Evolutionary conservation across 2,797 vertebrate species (phyloP), one percentile per base, ranked within the genome.

Genomic region (Halcyon leucocephala): DNA sequence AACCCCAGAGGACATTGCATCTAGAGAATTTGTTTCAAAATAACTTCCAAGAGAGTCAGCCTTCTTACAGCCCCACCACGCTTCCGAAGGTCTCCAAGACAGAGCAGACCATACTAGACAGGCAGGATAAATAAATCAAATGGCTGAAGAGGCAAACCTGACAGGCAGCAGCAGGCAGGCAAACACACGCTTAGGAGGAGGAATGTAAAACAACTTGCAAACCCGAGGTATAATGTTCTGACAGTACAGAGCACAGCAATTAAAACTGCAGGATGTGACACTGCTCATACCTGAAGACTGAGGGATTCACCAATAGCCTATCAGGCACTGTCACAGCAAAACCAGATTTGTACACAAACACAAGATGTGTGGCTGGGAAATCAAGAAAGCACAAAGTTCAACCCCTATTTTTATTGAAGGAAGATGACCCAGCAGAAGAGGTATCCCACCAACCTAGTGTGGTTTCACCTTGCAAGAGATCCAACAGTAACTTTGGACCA

Each of bases 191-290:
- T 86, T n/a, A 8, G 0, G n/a, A 92, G 77, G 8, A 93, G 46
- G 93, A 97, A 94, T 64, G 91, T 77, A 82, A 85, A 96, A 44
- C 84, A 94, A 86, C 90, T 66, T 76, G 83, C 65, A 88, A 57
- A 78, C 71, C 66, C 86, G 89, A 92, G 74, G 82, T 86, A 51
- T 51, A 88, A 91, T 78, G 67, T 84, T 77, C 85, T 66, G 91
- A 86, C 69, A 84, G 87, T 35, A 82, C 24, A 82, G 17, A 83
- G 46, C 44, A 37, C 3, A 71, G 74, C 86, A 96, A 96, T 97
- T 97, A 97, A 92, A 92, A 79, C 2, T 66, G 71, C 93, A 92
- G 96, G 96, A 97, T 96, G 79, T 97, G 96, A 96, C 82, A 92
- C 80, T 60, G 72, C 48, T 96, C 92, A 94, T 96, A 93, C 84